phyloP scores from a whole-genome alignment of 2,797 vertebrate genomes.

The Tokudaia muenninki region DNA sequence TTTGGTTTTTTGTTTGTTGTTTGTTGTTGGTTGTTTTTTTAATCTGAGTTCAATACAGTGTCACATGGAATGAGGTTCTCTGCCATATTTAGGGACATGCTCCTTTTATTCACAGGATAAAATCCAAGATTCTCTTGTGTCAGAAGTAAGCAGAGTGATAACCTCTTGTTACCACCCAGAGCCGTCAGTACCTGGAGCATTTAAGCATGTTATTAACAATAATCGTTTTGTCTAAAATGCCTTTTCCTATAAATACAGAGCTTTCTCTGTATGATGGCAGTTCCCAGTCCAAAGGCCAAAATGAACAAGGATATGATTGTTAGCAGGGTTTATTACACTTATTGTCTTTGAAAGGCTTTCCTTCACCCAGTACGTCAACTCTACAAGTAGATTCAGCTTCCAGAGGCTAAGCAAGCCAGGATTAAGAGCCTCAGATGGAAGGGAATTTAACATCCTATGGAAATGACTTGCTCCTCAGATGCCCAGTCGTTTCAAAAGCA shows the following conservation, averaged over 20 bases:
- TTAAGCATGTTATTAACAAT: background rate
- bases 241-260: background rate
- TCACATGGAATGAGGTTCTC: background rate
- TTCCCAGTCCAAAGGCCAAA: constrained; percentile 1
- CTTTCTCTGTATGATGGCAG: background rate
- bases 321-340: background rate
- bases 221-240: background rate
- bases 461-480: constrained; percentile 29
- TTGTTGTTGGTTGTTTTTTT: background rate
- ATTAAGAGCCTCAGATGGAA: background rate
- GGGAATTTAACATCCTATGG: constrained; percentile 26
- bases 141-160: background rate
- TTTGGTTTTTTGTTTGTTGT: too few relatives aligned
- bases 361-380: background rate
- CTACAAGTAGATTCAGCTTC: background rate
- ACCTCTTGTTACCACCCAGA: background rate
- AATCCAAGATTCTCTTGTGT: background rate
- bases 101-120: background rate
- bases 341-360: background rate
- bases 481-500: background rate
- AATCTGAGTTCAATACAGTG: background rate
- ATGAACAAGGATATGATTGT: background rate
- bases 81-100: background rate
- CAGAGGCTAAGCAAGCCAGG: background rate
- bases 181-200: too few relatives aligned